Percentiles rank a stretch among this genome's conserved stretches.
phyloP scores from a whole-genome alignment of 2,888 invertebrate genomes.

The Pyrrhia umbra region DNA sequence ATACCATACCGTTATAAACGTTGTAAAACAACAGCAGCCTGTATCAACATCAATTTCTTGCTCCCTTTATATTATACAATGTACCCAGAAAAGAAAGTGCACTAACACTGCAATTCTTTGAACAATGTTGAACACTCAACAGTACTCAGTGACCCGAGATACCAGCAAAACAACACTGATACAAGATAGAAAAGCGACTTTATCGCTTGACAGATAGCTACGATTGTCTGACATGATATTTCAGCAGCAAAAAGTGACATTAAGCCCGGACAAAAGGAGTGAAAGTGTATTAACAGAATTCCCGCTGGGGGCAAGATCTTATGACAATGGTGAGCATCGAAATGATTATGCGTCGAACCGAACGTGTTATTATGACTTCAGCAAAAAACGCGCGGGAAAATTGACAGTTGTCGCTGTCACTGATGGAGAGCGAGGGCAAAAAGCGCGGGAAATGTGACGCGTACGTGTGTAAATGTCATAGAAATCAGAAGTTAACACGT shows the following conservation, averaged over 20 bases:
- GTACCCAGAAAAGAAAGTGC: constrained; percentile 48
- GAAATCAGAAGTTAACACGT: constrained; percentile 35
- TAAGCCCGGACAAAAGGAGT: constrained; percentile 82
- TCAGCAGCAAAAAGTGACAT: constrained; percentile 77
- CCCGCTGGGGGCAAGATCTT: constrained; percentile 59
- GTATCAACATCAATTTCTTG: constrained; percentile 38
- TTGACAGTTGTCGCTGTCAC: constrained; percentile 32
- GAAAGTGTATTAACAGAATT: constrained; percentile 74
- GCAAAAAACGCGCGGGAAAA: constrained; percentile 57
- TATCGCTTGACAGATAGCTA: constrained; percentile 74
- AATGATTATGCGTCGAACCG: constrained; percentile 66
- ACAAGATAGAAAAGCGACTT: constrained; percentile 78
- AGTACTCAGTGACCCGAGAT: constrained; percentile 68
- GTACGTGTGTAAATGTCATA: constrained; percentile 36
- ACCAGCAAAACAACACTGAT: constrained; percentile 69
- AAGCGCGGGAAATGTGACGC: constrained; percentile 45
- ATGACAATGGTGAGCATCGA: constrained; percentile 67
- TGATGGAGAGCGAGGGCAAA: constrained; percentile 46
- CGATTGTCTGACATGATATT: constrained; percentile 77
- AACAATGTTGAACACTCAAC: constrained; percentile 68
- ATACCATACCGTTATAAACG: constrained; percentile 3
- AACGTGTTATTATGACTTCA: constrained; percentile 64
- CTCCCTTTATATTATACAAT: constrained; percentile 20
- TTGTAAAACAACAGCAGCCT: constrained; percentile 28
- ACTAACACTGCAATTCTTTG: constrained; percentile 47